Percentiles rank a stretch among this genome's conserved stretches.
Evolutionary conservation across 2,888 invertebrate species (phyloP).

Genomic region (Andrena fulva): DNA sequence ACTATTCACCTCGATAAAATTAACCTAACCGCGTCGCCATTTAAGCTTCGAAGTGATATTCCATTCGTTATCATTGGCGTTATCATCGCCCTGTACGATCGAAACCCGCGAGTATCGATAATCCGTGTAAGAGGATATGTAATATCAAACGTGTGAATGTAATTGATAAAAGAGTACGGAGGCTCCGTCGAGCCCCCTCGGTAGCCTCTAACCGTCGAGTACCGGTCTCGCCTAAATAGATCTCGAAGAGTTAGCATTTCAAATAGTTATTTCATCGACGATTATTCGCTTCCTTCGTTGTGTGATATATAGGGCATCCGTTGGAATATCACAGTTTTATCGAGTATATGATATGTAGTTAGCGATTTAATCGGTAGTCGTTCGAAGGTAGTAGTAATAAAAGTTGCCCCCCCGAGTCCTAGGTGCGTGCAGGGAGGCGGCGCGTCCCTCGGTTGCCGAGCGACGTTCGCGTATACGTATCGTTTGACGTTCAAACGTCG

Average conservation of each 20-base stretch:
- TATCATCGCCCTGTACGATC: not conserved
- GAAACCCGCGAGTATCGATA: conserved; percentile 46
- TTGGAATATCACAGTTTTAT: conserved; percentile 81
- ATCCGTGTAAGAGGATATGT: conserved; percentile 64
- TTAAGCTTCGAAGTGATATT: conserved; percentile 17
- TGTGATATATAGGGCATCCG: conserved; percentile 73
- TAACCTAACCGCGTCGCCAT: not conserved
- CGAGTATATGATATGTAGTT: conserved; percentile 80
- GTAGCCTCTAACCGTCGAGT: conserved; percentile 35
- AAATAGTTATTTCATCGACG: conserved; percentile 14
- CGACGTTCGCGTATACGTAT: not conserved
- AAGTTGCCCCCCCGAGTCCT: conserved; percentile 63
- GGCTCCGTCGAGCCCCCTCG: conserved; percentile 14
- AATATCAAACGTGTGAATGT: conserved; percentile 67
- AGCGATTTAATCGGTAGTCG: conserved; percentile 68
- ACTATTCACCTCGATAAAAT: not conserved
- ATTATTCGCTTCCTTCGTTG: conserved; percentile 26
- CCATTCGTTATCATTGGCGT: not conserved
- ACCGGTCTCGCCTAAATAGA: conserved; percentile 50
- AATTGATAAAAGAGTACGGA: conserved; percentile 65
- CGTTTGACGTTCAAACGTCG: conserved; percentile 47
- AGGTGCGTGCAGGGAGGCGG: conserved; percentile 34
- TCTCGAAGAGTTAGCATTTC: conserved; percentile 52
- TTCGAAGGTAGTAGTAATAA: conserved; percentile 67
- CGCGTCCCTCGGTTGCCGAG: conserved; percentile 4